Base-by-base conservation (phyloP, 1,140 invertebrate genomes). In the Steinernema khuongi region DNA sequence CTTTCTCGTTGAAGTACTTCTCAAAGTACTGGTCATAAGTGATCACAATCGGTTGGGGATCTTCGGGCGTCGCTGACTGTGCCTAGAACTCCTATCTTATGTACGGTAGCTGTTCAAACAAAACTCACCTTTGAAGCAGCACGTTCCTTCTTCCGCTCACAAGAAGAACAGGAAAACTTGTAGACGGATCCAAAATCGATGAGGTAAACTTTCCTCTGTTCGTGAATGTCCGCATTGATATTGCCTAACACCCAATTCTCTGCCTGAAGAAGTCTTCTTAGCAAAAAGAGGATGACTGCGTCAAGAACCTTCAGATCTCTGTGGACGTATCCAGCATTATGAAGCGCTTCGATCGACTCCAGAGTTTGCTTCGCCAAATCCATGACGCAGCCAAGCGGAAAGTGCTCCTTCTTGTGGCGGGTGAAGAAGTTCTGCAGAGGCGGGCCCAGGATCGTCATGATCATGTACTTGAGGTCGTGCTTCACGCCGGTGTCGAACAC, bases 291-390 rank as follows among this genome's bases (percentile, higher is more conserved):
- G n/a, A n/a, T n/a, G n/a, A n/a, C n/a, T n/a, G n/a, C n/a, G n/a
- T n/a, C n/a, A n/a, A n/a, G n/a, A n/a, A 41, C 50, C 50, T 60
- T 60, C 7, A 60, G 50, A 22, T 60, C 50, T 60, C 50, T 60
- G 50, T 60, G 50, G 14, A 60, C 50, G 50, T 60, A 60, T 14
- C 50, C 50, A 2, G 50, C 50, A 22, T 60, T 60, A 26, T 60
- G 50, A 60, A 60, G 50, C 19, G 50, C 50, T 60, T 60, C 50
- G 11, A 60, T 26, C 11, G 50, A 60, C 50, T 60, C 50, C 50
- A 60, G 50, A 26, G 50, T 60, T 26, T 60, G 50, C 19, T 60
- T 60, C 11, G 50, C 50, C 4, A 60, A 22, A 60, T 60, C 50
- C 7, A 60, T 22, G 50, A 60, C 50, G 50, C 50, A 60, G 4